Evolutionary conservation across 2,797 vertebrate genomes (phyloP).

Genomic region (Cyprinodon diabolis): DNA sequence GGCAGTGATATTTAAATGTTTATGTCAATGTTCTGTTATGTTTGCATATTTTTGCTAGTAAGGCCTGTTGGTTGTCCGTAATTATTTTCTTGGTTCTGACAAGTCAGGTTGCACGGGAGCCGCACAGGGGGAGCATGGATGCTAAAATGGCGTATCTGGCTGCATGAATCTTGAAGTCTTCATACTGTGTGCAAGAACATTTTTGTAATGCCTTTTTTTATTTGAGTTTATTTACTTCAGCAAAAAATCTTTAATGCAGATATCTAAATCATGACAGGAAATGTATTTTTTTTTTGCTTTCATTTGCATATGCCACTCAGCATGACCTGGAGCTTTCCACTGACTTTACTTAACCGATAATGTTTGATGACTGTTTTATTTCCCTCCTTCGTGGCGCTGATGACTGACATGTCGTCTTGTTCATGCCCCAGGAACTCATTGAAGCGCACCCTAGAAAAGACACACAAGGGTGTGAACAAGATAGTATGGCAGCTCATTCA

Average conservation of each 20-base stretch:
- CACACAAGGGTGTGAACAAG: constrained; percentile 30
- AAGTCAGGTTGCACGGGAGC: too few species aligned
- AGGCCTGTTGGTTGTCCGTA: too few species aligned
- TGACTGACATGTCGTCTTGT: constrained; percentile 50
- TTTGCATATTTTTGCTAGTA: too few species aligned
- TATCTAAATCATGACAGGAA: not conserved
- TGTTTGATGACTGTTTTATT: constrained; percentile 66
- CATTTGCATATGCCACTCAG: constrained; percentile 25
- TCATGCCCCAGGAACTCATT: constrained; percentile 32
- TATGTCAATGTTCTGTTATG: too few species aligned
- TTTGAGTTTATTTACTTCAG: not conserved
- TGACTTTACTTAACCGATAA: constrained; percentile 42
- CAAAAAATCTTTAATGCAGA: not conserved
- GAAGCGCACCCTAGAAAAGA: constrained; percentile 35
- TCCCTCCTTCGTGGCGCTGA: constrained; percentile 44
- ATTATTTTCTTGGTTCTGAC: too few species aligned
- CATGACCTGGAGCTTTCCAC: constrained; percentile 52
- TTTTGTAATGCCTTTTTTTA: not conserved
- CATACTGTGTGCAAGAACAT: too few species aligned
- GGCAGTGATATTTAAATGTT: too few species aligned
- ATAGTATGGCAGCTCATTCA: constrained; percentile 54
- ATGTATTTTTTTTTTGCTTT: too few species aligned
- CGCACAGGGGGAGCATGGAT: too few species aligned
- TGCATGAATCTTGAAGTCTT: too few species aligned
- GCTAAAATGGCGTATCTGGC: too few species aligned